Conservation (phyloP, 2,797 vertebrate genomes). For the Intellagama lesueurii region DNA sequence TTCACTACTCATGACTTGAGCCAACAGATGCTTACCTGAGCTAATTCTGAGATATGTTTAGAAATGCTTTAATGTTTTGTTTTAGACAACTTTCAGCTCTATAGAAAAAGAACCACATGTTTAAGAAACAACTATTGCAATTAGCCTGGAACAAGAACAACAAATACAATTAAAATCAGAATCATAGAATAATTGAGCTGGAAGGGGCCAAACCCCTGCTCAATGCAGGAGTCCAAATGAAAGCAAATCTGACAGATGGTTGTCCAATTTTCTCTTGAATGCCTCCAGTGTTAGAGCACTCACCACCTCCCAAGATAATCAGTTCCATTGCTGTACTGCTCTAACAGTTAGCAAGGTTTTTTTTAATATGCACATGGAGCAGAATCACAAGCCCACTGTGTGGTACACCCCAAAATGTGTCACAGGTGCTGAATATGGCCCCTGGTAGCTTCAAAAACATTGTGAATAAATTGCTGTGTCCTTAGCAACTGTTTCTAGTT, state of each 20-base stretch:
- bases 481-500: neutral
- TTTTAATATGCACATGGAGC: neutral
- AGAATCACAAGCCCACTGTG: neutral
- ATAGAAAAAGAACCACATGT: neutral
- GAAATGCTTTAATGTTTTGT: neutral
- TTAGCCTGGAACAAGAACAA: neutral
- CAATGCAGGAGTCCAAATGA: too few relatives aligned
- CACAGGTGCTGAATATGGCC: conserved; percentile 2
- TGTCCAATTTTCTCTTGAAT: too few relatives aligned
- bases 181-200: too few relatives aligned
- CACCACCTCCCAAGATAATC: too few relatives aligned
- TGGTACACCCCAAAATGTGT: conserved; percentile 18
- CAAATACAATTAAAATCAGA: neutral
- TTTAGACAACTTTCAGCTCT: neutral
- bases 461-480: neutral
- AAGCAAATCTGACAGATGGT: too few relatives aligned
- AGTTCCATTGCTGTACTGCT: too few relatives aligned
- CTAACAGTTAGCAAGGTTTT: neutral
- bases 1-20: neutral
- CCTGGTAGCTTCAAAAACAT: conserved; percentile 1
- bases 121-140: neutral
- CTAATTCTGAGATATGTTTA: neutral
- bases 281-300: too few relatives aligned
- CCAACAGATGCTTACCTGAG: neutral
- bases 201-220: too few relatives aligned